Evolutionary conservation across 2,113 vertebrate species (phyloP), one percentile per base, ranked within the genome.

Genomic region (Saccopteryx bilineata): DNA sequence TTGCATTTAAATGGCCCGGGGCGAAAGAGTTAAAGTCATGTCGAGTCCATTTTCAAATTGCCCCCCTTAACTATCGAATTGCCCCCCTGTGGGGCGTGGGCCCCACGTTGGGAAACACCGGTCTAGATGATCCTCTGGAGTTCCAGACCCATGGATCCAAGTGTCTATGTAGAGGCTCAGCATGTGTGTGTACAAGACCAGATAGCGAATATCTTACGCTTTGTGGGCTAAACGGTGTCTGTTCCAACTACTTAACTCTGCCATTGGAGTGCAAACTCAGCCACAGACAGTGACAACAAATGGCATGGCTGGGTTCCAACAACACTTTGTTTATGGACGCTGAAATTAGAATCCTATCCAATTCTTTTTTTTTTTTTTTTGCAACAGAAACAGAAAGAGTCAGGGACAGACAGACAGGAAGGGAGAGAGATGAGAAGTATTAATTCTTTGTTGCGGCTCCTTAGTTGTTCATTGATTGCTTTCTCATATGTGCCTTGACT

Each of bases 121-220:
- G 19, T 33, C 50, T 11, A 63, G 71, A 18, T 46, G 39, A 72
- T 14, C 63, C 52, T 76, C 9, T 19, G 63, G 56, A 74, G n/a
- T 54, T 85, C 82, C 81, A 48, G 58, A 94, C 23, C n/a, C 69
- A 54, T 61, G 74, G 33, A 80, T 54, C 17, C 68, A 72, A 15
- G 14, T 39, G 3, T 39, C 52, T 75, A 1, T 26, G 33, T 19
- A 61, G 72, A 46, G 61, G 17, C 10, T 68, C 9, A 46, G 23
- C 23, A 86, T 21, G 61, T 58, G 14, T 12, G 7, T 58, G 18
- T n/a, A 68, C n/a, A 2, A 28, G 28, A 23, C 66, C n/a, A 93
- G n/a, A 52, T 28, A 65, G 61, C 54, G 80, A 85, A 33, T 87
- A 54, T 72, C 91, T 95, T 78, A 63, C 39, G n/a, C 5, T 91